Conservation (phyloP, 2,888 invertebrate genomes). For the Lobophora halterata region DNA sequence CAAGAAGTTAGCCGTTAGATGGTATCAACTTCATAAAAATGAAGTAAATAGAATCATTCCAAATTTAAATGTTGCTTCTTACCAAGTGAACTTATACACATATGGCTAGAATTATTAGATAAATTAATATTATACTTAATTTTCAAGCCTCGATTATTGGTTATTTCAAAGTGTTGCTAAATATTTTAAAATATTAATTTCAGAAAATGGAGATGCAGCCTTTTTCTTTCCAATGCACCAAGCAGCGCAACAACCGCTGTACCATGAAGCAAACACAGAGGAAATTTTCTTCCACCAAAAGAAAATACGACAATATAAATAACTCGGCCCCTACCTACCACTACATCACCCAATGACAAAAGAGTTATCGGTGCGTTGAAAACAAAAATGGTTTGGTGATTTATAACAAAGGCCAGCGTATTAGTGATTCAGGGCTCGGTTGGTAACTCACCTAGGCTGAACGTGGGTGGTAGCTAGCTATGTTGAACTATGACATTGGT, state of each 20-base stretch:
- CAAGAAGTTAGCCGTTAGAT: too few relatives aligned
- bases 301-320: slow-evolving; percentile 80
- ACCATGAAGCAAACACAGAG: slow-evolving; percentile 80
- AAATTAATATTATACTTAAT: too few relatives aligned
- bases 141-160: too few relatives aligned
- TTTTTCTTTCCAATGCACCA: slow-evolving; percentile 38
- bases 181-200: slow-evolving; percentile 5
- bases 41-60: too few relatives aligned
- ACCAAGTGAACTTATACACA: too few relatives aligned
- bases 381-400: slow-evolving; percentile 80
- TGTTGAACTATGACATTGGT: slow-evolving; percentile 11
- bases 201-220: slow-evolving; percentile 37
- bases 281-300: slow-evolving; percentile 76
- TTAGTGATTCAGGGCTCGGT: slow-evolving; percentile 53
- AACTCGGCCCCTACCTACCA: slow-evolving; percentile 76
- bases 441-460: slow-evolving; percentile 22
- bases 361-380: slow-evolving; percentile 82
- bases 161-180: too few relatives aligned
- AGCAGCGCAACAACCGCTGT: slow-evolving; percentile 70
- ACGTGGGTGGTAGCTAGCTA: slow-evolving; percentile 19
- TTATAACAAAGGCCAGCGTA: slow-evolving; percentile 61
- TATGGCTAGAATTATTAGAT: too few relatives aligned
- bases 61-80: too few relatives aligned
- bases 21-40: too few relatives aligned
- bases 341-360: slow-evolving; percentile 81